A percentile compares a stretch with the other conserved stretches of the same genome.
Conservation (phyloP, 1,140 invertebrate genomes). For the Onthophagus taurus region DNA sequence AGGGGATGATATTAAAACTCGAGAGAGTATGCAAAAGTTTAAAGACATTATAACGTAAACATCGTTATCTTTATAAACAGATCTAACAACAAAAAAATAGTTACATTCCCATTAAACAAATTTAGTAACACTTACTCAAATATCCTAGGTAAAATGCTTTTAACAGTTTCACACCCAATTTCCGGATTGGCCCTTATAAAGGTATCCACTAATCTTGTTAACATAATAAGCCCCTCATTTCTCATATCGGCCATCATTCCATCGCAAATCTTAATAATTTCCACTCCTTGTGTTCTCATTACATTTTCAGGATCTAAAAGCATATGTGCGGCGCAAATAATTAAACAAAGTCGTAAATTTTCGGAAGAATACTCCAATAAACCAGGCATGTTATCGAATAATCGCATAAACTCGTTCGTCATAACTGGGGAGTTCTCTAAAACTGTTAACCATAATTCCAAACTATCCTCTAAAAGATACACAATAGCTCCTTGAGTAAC, state of each 20-base stretch:
- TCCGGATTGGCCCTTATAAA: conserved; percentile 55
- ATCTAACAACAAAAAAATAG: conserved; percentile 38
- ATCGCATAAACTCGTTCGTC: conserved; percentile 53
- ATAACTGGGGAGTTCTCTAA: conserved; percentile 63
- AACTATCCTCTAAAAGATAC: conserved; percentile 85
- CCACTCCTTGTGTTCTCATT: conserved; percentile 57
- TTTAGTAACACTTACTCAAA: conserved; percentile 47
- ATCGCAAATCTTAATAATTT: conserved; percentile 56
- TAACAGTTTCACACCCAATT: conserved; percentile 54
- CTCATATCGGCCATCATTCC: conserved; percentile 68
- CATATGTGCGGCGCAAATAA: conserved; percentile 75
- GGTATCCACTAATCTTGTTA: conserved; percentile 63
- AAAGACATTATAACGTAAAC: conserved; percentile 62
- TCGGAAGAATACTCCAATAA: conserved; percentile 74
- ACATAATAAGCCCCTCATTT: conserved; percentile 64
- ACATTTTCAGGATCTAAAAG: conserved; percentile 73
- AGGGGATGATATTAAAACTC: conserved; percentile 66
- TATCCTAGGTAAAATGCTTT: conserved; percentile 54
- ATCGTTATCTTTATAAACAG: conserved; percentile 54
- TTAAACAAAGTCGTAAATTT: conserved; percentile 64
- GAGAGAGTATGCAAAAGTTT: conserved; percentile 65
- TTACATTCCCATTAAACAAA: conserved; percentile 3
- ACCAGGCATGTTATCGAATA: conserved; percentile 67
- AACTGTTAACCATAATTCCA: conserved; percentile 80
- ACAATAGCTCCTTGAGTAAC: conserved; percentile 69